These are phyloP conservation scores for Acleris cristana DNA, from an alignment of 2,888 invertebrate species.

Conservation along the genomic window DNA sequence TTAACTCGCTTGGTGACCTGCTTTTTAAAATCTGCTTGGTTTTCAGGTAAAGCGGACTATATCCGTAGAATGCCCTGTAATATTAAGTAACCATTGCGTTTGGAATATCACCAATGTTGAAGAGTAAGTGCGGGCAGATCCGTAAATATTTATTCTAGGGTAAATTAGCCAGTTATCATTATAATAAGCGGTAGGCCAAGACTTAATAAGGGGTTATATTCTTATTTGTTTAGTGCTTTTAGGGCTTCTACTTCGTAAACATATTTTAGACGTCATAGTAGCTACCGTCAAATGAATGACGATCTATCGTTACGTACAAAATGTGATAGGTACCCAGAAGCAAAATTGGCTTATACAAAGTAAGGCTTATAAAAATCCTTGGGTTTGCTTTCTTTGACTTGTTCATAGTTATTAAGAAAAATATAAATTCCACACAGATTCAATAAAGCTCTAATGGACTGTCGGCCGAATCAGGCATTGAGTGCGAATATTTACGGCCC, in stretches of 20 bases:
- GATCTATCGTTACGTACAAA: too few species aligned
- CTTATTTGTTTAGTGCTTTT: too few species aligned
- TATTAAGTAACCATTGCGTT: slow-evolving; percentile 74
- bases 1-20: not conserved
- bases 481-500: slow-evolving; percentile 67
- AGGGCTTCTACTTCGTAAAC: too few species aligned
- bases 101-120: slow-evolving; percentile 76
- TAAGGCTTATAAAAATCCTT: too few species aligned
- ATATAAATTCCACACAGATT: slow-evolving; percentile 50
- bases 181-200: not conserved
- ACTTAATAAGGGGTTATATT: not conserved
- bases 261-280: too few species aligned
- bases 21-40: not conserved
- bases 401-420: too few species aligned
- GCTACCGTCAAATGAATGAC: too few species aligned
- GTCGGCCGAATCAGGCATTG: slow-evolving; percentile 65
- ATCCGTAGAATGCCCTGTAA: slow-evolving; percentile 69
- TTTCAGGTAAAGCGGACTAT: slow-evolving; percentile 73
- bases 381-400: too few species aligned
- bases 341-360: too few species aligned
- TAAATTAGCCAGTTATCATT: not conserved
- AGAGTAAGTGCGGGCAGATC: slow-evolving; percentile 59
- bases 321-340: too few species aligned
- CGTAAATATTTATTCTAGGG: not conserved
- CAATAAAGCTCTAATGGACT: slow-evolving; percentile 66